These are phyloP conservation scores for Chelonus formosanus DNA, from an alignment of 2,888 invertebrate genomes.

Conservation along the genomic window DNA sequence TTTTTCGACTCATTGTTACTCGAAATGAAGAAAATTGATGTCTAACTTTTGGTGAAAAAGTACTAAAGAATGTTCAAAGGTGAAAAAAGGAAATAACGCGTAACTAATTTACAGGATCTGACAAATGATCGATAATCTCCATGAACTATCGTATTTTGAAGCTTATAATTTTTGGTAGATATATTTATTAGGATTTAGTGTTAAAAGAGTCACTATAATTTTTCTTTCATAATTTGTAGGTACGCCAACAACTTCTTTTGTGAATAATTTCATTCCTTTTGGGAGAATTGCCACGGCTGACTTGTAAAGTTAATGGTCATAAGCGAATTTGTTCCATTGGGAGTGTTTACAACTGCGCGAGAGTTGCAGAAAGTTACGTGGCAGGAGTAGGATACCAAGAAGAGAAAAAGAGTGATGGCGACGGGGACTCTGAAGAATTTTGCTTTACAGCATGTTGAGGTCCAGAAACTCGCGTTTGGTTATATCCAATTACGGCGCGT, in stretches of 20 bases:
- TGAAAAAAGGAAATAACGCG: slow-evolving; percentile 20
- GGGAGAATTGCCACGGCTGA: slow-evolving; percentile 11
- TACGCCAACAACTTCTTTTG: not conserved
- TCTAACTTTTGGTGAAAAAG: slow-evolving; percentile 16
- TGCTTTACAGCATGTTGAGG: too few relatives aligned
- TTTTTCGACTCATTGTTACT: slow-evolving; percentile 8
- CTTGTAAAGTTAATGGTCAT: slow-evolving; percentile 33
- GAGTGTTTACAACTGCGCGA: slow-evolving; percentile 25
- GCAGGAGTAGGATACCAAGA: too few relatives aligned
- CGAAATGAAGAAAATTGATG: slow-evolving; percentile 8
- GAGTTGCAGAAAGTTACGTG: slow-evolving; percentile 2
- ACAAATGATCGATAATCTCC: slow-evolving; percentile 24
- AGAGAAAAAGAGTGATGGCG: too few relatives aligned
- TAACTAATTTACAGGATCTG: slow-evolving; percentile 30
- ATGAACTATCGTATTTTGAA: not conserved
- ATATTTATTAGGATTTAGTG: not conserved
- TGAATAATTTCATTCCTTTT: too few relatives aligned
- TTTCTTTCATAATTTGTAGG: not conserved
- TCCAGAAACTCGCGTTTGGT: too few relatives aligned
- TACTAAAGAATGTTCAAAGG: slow-evolving; percentile 10
- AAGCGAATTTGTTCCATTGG: slow-evolving; percentile 47
- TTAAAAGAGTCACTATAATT: slow-evolving; percentile 1
- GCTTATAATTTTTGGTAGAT: slow-evolving; percentile 17
- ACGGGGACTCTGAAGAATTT: too few relatives aligned
- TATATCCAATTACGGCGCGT: too few relatives aligned